Percentiles rank a stretch among this genome's conserved stretches.
Conservation (phyloP, 2,113 vertebrate species). For the Eira barbara region DNA sequence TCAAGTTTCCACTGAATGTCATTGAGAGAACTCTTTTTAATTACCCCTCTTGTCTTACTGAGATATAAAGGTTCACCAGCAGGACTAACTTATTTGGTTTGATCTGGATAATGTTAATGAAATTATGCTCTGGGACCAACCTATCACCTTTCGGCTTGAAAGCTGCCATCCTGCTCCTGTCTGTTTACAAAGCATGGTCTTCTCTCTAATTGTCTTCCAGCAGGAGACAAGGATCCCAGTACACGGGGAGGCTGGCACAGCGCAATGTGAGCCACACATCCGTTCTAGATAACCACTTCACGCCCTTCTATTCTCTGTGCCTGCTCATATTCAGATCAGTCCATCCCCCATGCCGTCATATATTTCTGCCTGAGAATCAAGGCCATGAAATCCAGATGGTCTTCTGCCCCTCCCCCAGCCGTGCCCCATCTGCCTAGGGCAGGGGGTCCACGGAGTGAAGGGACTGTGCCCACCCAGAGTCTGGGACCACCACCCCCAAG, state of each 20-base stretch:
- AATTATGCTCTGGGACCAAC: neutral
- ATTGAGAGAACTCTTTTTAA: neutral
- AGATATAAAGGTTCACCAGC: neutral
- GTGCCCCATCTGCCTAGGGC: neutral
- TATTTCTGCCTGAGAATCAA: neutral
- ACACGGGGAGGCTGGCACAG: neutral
- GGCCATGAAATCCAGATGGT: neutral
- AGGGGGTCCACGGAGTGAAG: neutral
- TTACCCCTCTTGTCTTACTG: neutral
- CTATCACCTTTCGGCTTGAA: neutral
- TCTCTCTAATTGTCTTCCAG: neutral
- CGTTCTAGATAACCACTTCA: neutral
- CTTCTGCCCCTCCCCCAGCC: neutral
- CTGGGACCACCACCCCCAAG: neutral
- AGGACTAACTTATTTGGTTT: neutral
- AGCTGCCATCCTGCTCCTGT: neutral
- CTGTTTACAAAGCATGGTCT: neutral
- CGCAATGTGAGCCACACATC: neutral
- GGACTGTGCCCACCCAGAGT: accelerated
- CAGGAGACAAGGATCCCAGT: neutral
- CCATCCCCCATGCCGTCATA: neutral
- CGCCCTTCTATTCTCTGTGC: neutral
- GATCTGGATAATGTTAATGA: neutral
- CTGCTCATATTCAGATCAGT: neutral
- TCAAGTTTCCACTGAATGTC: neutral